Evolutionary conservation across 2,113 vertebrate species (phyloP).

Genomic region (Rhabdomys dilectus): DNA sequence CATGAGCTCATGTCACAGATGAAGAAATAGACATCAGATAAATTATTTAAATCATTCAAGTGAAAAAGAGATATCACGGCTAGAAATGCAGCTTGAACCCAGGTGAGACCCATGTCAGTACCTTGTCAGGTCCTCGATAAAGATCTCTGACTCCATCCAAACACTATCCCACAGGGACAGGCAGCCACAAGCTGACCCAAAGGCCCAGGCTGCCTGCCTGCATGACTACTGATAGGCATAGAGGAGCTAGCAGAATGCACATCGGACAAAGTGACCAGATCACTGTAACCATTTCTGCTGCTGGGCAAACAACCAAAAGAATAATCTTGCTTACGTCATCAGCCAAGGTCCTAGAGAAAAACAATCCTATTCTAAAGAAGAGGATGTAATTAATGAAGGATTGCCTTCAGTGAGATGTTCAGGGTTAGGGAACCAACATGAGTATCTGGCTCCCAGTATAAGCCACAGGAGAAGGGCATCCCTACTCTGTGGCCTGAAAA

Average conservation of each 20-base stretch:
- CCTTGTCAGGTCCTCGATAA: neutral
- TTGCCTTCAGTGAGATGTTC: neutral
- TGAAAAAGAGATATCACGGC: neutral
- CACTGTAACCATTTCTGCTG: constrained; percentile 24
- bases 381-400: neutral
- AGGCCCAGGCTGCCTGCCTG: neutral
- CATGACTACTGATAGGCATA: neutral
- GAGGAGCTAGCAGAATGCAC: neutral
- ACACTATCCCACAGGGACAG: neutral
- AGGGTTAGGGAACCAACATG: neutral
- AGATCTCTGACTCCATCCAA: neutral
- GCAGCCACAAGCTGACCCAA: neutral
- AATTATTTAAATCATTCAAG: neutral
- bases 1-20: neutral
- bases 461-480: neutral
- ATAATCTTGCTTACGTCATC: constrained; percentile 61
- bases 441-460: neutral
- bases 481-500: neutral
- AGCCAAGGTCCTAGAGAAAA: constrained; percentile 62
- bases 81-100: neutral
- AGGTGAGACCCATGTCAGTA: neutral
- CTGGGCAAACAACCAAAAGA: constrained; percentile 56
- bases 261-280: constrained; percentile 50
- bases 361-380: constrained; percentile 15
- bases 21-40: constrained; percentile 4